Percentiles rank a stretch among this genome's conserved stretches.
Evolutionary conservation across 2,888 invertebrate species (phyloP).

Genomic region (Ferrisia virgata): DNA sequence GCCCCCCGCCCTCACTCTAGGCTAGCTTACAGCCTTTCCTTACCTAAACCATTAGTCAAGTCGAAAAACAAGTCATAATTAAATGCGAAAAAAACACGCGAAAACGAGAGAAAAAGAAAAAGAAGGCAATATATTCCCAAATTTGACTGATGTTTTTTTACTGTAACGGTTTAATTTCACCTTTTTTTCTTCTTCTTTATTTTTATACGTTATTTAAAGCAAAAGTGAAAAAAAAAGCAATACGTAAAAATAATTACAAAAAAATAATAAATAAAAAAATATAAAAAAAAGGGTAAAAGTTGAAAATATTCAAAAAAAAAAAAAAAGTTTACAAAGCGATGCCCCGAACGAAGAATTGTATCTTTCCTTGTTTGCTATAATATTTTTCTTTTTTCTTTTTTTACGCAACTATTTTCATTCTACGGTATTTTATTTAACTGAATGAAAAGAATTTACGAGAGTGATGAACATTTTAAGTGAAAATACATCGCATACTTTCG

Average conservation of each 20-base stretch:
- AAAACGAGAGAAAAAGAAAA: background rate
- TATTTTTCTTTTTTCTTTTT: background rate
- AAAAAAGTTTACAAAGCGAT: background rate
- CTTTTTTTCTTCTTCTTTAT: too few species aligned
- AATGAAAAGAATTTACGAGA: background rate
- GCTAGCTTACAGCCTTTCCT: too few species aligned
- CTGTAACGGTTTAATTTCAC: slow-evolving; percentile 10
- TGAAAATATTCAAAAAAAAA: background rate
- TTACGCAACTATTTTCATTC: background rate
- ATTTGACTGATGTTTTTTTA: slow-evolving; percentile 41
- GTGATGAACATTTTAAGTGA: background rate
- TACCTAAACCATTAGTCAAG: too few species aligned
- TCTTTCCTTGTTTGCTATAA: background rate
- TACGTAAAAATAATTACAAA: background rate
- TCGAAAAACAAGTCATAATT: too few species aligned
- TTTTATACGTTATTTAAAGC: background rate
- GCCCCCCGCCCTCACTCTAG: background rate
- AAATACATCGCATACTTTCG: too few species aligned
- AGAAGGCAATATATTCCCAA: background rate
- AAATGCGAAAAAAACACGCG: background rate
- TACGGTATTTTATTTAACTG: background rate
- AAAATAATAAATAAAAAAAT: slow-evolving; percentile 1
- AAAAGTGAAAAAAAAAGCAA: slow-evolving; percentile 14
- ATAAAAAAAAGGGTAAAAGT: slow-evolving; percentile 17
- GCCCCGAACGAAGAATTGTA: background rate